Percentiles rank a stretch among this genome's conserved stretches.
These are phyloP conservation scores for Triplophysa rosa DNA, from an alignment of 2,113 vertebrate genomes.

Conservation along the genomic window DNA sequence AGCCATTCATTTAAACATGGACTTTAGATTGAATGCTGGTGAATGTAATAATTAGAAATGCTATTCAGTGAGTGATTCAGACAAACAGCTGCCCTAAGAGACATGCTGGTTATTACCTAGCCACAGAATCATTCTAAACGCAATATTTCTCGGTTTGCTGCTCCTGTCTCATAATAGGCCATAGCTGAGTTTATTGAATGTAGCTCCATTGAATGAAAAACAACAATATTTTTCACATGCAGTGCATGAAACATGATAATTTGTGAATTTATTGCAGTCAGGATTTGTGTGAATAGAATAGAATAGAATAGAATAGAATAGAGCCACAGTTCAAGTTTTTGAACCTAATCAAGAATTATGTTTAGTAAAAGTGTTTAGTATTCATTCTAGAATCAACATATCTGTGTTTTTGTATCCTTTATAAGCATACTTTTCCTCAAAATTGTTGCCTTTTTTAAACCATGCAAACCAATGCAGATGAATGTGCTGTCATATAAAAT, in stretches of 20 bases:
- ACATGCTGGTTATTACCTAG: conserved; percentile 10
- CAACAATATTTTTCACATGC: not conserved
- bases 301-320: too few relatives aligned
- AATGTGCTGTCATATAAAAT: conserved; percentile 16
- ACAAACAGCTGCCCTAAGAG: conserved; percentile 22
- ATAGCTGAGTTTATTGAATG: conserved; percentile 10
- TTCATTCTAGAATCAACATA: too few relatives aligned
- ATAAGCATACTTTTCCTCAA: not conserved
- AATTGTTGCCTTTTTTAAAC: not conserved
- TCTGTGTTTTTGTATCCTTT: not conserved
- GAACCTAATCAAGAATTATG: not conserved
- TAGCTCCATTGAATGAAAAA: conserved; percentile 4
- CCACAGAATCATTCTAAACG: conserved; percentile 8
- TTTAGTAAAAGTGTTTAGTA: not conserved
- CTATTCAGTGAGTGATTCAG: not conserved
- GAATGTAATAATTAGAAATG: conserved; percentile 9
- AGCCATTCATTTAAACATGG: not conserved
- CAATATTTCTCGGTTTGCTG: conserved; percentile 21
- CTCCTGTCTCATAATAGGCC: conserved; percentile 24
- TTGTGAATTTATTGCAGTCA: not conserved
- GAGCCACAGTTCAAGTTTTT: too few relatives aligned
- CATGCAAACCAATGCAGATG: not conserved
- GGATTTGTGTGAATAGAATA: too few relatives aligned
- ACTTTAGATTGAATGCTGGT: conserved; percentile 9
- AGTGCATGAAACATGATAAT: not conserved